Percentiles rank a stretch among this genome's conserved stretches.
Evolutionary conservation across 23 tunicate species (phyloP).

Genomic region (Phallusia fumigata): DNA sequence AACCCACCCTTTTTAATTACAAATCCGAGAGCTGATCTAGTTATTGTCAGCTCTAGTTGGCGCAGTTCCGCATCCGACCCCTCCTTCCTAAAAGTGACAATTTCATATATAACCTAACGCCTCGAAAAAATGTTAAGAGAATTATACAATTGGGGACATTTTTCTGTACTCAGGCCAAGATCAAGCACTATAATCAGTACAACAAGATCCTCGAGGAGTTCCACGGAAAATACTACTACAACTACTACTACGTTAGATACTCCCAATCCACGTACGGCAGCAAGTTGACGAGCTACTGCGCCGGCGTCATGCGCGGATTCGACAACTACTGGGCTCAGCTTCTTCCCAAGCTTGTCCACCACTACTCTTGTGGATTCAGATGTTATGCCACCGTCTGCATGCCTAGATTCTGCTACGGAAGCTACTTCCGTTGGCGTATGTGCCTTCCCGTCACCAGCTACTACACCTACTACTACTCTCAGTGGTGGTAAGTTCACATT

Average conservation of each 20-base stretch:
- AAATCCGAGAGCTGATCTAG: too few relatives aligned
- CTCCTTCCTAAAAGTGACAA: too few relatives aligned
- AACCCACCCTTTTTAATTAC: too few relatives aligned
- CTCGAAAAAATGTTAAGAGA: too few relatives aligned
- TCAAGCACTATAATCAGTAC: constrained; percentile 32
- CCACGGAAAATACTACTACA: constrained; percentile 36
- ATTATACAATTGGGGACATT: too few relatives aligned
- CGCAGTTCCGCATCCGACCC: too few relatives aligned
- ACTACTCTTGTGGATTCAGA: constrained; percentile 46
- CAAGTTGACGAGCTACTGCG: constrained; percentile 3
- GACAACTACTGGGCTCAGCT: constrained; percentile 32
- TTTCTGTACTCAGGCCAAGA: constrained; percentile 44
- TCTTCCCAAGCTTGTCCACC: constrained; percentile 30
- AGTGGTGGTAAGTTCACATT: constrained; percentile 30
- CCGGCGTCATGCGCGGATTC: constrained; percentile 25
- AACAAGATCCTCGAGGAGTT: constrained; percentile 20
- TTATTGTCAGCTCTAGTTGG: too few relatives aligned
- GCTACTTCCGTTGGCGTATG: constrained; percentile 27
- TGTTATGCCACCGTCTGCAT: constrained; percentile 20
- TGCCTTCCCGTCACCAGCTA: constrained; percentile 16
- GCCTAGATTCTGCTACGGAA: constrained; percentile 26
- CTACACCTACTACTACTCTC: constrained; percentile 36
- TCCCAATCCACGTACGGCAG: constrained; percentile 18
- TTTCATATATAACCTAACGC: too few relatives aligned
- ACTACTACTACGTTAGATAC: background rate